Evolutionary conservation across 2,797 vertebrate genomes (phyloP).

Genomic region (Dryobates pubescens): DNA sequence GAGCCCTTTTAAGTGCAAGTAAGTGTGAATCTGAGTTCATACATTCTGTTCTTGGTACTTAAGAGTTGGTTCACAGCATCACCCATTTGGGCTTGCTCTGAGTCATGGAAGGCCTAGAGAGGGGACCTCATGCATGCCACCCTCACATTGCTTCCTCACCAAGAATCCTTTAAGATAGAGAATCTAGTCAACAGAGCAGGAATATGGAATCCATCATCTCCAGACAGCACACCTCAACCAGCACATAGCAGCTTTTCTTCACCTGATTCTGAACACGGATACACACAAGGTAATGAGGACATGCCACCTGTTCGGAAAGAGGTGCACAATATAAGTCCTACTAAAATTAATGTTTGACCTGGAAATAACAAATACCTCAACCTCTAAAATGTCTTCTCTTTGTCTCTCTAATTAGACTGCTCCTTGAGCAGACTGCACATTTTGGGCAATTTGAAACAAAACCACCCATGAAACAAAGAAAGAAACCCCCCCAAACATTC

Average conservation of each 20-base stretch:
- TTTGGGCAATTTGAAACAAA: not conserved
- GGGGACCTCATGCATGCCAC: accelerated
- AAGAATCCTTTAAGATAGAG: accelerated
- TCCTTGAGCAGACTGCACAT: not conserved
- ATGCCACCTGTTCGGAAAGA: not conserved
- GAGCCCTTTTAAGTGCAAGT: not conserved
- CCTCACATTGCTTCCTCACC: not conserved
- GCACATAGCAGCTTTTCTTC: not conserved
- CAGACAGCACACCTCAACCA: not conserved
- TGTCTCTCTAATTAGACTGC: not conserved
- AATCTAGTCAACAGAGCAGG: not conserved
- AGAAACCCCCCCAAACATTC: not conserved
- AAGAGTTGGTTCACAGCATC: not conserved
- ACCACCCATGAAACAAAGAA: not conserved
- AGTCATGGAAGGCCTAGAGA: not conserved
- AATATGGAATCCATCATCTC: not conserved
- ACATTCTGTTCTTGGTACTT: not conserved
- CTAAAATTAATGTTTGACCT: not conserved
- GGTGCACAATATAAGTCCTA: not conserved
- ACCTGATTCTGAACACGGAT: accelerated
- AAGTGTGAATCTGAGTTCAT: not conserved
- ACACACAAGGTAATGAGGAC: not conserved
- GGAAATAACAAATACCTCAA: not conserved
- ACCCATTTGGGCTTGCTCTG: not conserved
- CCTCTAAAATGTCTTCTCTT: not conserved